Conservation (phyloP, 2,797 vertebrate species). For the Fistularia tabacaria region DNA sequence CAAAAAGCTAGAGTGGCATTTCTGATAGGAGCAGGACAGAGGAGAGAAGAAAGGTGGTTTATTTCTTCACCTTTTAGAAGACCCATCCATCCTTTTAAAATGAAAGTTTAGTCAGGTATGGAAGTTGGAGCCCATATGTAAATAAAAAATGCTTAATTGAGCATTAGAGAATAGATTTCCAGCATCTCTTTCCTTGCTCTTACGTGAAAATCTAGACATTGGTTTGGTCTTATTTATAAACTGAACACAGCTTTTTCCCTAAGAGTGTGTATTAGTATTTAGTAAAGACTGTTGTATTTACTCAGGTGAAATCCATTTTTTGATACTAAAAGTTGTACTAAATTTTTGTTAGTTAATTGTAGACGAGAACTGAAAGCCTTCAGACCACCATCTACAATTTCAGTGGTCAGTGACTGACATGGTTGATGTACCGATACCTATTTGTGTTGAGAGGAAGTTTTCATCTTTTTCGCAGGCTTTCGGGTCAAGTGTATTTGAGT, state of each 20-base stretch:
- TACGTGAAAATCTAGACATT: constrained; percentile 30
- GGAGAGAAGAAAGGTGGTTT: constrained; percentile 2
- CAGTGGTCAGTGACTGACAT: constrained; percentile 27
- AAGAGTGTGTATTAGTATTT: constrained; percentile 49
- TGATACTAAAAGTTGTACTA: constrained; percentile 43
- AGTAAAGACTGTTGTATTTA: constrained; percentile 60
- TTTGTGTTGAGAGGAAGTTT: constrained; percentile 6
- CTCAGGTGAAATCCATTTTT: constrained; percentile 64
- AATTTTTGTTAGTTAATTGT: constrained; percentile 35
- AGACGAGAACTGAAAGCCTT: constrained; percentile 44
- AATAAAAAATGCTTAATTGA: constrained; percentile 52
- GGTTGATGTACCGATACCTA: constrained; percentile 17
- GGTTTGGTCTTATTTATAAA: constrained; percentile 27
- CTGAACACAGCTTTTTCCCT: constrained; percentile 38
- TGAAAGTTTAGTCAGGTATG: constrained; percentile 26
- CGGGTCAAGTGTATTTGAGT: constrained; percentile 38
- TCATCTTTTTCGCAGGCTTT: constrained; percentile 22
- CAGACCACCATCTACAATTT: constrained; percentile 5
- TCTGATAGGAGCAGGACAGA: constrained; percentile 4
- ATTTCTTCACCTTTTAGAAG: constrained; percentile 21
- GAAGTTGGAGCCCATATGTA: constrained; percentile 49
- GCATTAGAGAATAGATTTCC: constrained; percentile 40
- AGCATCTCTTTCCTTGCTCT: constrained; percentile 35
- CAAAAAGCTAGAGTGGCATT: background rate
- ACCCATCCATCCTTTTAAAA: constrained; percentile 22